A percentile compares a stretch with the other conserved stretches of the same genome.
Evolutionary conservation across 2,113 vertebrate genomes (phyloP).

Genomic region (Myotis davidii): DNA sequence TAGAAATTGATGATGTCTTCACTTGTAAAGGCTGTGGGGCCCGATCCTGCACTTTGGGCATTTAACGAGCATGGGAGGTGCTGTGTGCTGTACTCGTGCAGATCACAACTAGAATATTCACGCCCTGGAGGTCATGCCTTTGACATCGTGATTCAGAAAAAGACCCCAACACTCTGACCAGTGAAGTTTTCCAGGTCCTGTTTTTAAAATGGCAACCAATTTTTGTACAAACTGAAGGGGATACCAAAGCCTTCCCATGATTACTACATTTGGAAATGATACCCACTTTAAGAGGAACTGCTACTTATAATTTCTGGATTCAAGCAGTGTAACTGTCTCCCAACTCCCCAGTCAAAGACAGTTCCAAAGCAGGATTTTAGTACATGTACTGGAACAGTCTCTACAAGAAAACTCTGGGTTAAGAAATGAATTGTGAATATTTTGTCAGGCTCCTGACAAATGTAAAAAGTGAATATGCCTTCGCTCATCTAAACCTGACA

Average conservation of each 20-base stretch:
- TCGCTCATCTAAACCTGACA: neutral
- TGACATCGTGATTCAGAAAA: neutral
- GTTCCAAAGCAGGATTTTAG: neutral
- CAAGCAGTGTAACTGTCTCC: neutral
- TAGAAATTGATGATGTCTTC: neutral
- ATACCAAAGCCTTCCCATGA: neutral
- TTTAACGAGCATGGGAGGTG: neutral
- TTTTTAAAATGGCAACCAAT: neutral
- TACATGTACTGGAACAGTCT: neutral
- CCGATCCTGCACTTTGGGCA: neutral
- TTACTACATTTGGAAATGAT: neutral
- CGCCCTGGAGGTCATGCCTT: neutral
- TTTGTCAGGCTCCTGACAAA: constrained; percentile 11
- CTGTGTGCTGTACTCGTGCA: neutral
- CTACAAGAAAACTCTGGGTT: neutral
- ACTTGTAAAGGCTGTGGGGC: neutral
- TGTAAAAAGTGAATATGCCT: neutral
- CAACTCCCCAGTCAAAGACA: neutral
- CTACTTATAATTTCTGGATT: neutral
- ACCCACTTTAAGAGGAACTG: neutral
- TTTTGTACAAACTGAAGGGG: neutral
- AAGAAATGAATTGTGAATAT: constrained; percentile 21
- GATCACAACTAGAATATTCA: neutral
- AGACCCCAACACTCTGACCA: neutral
- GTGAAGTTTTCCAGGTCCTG: neutral